Conservation (phyloP, 2,888 invertebrate species). For the Bimastos eiseni region DNA sequence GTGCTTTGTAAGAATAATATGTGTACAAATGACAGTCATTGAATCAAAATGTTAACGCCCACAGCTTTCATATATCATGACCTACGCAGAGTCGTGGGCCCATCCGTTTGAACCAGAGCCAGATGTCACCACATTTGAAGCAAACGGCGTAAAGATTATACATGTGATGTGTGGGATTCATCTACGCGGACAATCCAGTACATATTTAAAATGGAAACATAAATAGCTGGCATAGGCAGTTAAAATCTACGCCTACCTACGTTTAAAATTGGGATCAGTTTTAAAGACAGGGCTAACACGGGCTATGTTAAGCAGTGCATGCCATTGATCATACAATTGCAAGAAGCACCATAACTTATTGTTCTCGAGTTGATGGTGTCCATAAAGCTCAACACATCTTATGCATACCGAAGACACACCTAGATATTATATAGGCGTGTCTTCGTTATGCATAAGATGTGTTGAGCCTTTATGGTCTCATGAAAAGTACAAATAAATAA, state of each 20-base stretch:
- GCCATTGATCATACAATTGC: too few relatives aligned
- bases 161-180: not conserved
- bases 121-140: not conserved
- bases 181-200: not conserved
- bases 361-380: too few relatives aligned
- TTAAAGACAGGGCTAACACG: too few relatives aligned
- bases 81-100: not conserved
- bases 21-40: not conserved
- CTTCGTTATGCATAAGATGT: not conserved
- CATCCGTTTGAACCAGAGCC: not conserved
- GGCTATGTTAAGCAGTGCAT: too few relatives aligned
- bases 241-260: not conserved
- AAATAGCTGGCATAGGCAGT: not conserved
- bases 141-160: not conserved
- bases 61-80: too few relatives aligned
- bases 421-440: not conserved
- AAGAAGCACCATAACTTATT: too few relatives aligned
- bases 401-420: too few relatives aligned
- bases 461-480: not conserved
- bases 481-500: not conserved
- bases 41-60: not conserved
- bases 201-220: not conserved
- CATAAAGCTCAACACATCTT: too few relatives aligned
- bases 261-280: not conserved
- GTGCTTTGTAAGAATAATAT: too few relatives aligned